These are phyloP conservation scores for Acanthiza pusilla DNA, from an alignment of 2,797 vertebrate genomes.

Conservation along the genomic window DNA sequence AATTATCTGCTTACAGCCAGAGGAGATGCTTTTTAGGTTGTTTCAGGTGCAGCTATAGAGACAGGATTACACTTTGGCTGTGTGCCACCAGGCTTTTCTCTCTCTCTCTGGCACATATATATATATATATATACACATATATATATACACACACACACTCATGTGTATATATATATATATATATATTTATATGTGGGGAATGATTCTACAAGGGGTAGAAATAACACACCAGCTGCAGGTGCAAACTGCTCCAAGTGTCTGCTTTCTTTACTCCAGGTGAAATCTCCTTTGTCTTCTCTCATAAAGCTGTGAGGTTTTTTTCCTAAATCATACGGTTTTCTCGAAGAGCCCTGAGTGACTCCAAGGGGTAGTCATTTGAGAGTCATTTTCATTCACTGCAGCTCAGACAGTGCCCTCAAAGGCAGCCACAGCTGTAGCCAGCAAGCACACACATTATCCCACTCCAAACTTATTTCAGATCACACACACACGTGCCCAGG, in stretches of 20 bases:
- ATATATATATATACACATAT: too few relatives aligned
- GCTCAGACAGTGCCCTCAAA: neutral
- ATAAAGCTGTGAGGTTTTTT: neutral
- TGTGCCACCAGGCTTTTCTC: neutral
- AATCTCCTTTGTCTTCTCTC: neutral
- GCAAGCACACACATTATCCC: neutral
- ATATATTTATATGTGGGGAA: neutral
- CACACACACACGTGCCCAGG: neutral
- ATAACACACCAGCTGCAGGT: neutral
- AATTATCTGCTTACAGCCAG: neutral
- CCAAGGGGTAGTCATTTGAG: accelerated
- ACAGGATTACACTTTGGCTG: neutral
- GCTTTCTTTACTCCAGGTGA: neutral
- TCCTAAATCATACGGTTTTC: neutral
- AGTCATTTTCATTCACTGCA: neutral
- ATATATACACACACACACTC: too few relatives aligned
- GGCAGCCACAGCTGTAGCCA: neutral
- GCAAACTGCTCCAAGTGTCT: neutral
- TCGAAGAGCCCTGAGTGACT: neutral
- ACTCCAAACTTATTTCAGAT: neutral
- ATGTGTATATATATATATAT: neutral
- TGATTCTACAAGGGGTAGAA: neutral
- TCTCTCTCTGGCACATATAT: neutral
- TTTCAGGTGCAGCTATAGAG: neutral
- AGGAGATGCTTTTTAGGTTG: neutral